These are phyloP conservation scores for Jordanella pulchra DNA, from an alignment of 2,797 vertebrate genomes.

Conservation along the genomic window DNA sequence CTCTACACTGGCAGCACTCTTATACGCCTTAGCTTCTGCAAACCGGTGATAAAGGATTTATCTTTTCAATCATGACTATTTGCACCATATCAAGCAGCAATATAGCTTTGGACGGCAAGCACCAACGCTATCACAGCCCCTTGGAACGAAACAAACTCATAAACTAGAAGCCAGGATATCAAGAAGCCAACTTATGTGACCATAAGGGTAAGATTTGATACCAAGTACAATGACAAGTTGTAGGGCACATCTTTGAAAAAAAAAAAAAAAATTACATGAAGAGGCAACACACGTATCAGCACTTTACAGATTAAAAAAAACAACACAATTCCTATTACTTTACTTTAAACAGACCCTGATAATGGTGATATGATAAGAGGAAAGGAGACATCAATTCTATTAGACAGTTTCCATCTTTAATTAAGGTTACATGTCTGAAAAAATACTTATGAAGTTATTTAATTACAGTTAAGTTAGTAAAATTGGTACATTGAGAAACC, in stretches of 20 bases:
- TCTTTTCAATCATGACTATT: neutral
- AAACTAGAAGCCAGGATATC: neutral
- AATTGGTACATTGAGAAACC: neutral
- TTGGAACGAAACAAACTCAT: neutral
- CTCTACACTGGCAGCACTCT: slow-evolving; percentile 47
- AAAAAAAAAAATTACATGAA: neutral
- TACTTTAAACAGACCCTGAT: neutral
- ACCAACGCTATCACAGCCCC: neutral
- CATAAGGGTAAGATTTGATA: neutral
- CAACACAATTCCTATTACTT: neutral
- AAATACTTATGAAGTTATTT: neutral
- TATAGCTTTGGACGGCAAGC: neutral
- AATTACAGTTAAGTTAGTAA: neutral
- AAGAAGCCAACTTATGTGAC: neutral
- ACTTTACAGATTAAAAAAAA: neutral
- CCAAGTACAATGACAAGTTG: neutral
- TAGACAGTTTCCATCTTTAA: neutral
- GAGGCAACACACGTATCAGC: neutral
- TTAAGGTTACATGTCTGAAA: neutral
- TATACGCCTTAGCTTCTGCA: slow-evolving; percentile 27
- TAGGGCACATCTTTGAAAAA: neutral
- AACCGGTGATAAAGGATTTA: slow-evolving; percentile 6
- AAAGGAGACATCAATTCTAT: neutral
- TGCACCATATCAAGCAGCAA: neutral
- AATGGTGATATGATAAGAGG: neutral